Evolutionary conservation across 2,113 vertebrate species (phyloP), one percentile per base, ranked within the genome.

Genomic region (Sebastes schlegelii): DNA sequence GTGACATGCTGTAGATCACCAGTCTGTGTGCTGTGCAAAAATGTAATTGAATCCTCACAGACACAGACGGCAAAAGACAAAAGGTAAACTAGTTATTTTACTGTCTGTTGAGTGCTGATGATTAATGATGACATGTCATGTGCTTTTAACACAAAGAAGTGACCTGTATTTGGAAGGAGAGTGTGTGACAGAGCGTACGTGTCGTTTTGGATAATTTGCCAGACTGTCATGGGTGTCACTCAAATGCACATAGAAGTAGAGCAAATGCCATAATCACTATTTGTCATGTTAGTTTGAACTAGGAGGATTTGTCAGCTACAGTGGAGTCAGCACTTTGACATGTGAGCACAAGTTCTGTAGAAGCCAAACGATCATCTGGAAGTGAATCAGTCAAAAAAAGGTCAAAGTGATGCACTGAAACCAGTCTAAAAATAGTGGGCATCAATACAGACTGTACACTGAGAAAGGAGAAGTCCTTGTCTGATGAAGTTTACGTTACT

Each of bases 141-240:
- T 79, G 40, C 76, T 74, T 60, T 43, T 51, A 19, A 70, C 1
- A 54, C 43, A 64, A 67, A 45, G 1, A 48, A 43, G 17, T 26
- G 1, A 40, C 42, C 67, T 49, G 74, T 57, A 64, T 40, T 66
- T 62, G 64, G 16, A 61, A 45, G 5, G 54, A 40, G 4, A 64
- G 68, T 74, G 46, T 66, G 68, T 79, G 83, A 68, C 34, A 48
- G 52, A 65, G 74, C 49, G 40, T 34, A 54, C 71, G 63, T 76
- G 58, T 75, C 17, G 9, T 70, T 61, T 75, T 10, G 14, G 12
- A 9, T 64, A 21, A 52, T 61, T 12, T 77, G 43, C 6, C 26
- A 61, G 23, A 8, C 14, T 67, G 64, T 80, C 54, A 42, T 8
- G 5, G 19, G 1, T 43, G 26, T 65, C 75, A 55, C 64, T 80